Conservation (phyloP, 2,797 vertebrate species). For the Pteropus rufus region DNA sequence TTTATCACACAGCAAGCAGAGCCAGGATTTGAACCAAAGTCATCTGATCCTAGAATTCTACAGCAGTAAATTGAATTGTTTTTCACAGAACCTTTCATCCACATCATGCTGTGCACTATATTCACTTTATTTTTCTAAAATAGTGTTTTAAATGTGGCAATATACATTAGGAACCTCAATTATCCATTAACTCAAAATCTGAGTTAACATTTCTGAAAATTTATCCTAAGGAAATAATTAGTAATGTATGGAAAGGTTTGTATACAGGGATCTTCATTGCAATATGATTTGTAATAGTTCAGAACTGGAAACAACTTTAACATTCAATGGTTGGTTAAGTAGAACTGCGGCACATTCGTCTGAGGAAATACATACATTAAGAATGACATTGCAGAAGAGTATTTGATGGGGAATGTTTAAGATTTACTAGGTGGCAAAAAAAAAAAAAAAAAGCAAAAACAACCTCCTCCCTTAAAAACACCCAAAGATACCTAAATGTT, state of each 20-base stretch:
- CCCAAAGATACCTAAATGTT: not conserved
- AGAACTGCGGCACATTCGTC: not conserved
- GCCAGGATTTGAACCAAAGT: not conserved
- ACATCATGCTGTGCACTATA: not conserved
- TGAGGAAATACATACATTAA: not conserved
- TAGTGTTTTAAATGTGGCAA: not conserved
- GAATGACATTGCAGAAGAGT: not conserved
- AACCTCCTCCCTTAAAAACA: not conserved
- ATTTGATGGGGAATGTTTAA: not conserved
- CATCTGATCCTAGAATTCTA: not conserved
- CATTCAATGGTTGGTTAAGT: not conserved
- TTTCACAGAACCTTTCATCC: not conserved
- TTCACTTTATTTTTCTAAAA: conserved; percentile 1
- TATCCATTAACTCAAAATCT: not conserved
- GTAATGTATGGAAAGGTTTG: not conserved
- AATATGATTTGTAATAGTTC: not conserved
- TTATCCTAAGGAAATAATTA: conserved; percentile 23
- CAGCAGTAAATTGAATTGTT: not conserved
- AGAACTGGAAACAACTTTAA: conserved; percentile 16
- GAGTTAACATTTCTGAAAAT: conserved; percentile 27
- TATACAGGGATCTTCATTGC: not conserved
- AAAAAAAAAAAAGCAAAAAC: not conserved
- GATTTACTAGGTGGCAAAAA: not conserved
- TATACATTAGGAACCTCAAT: not conserved
- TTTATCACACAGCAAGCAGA: not conserved